Conservation (phyloP, 2,888 invertebrate genomes). For the Asteroscopus sphinx region DNA sequence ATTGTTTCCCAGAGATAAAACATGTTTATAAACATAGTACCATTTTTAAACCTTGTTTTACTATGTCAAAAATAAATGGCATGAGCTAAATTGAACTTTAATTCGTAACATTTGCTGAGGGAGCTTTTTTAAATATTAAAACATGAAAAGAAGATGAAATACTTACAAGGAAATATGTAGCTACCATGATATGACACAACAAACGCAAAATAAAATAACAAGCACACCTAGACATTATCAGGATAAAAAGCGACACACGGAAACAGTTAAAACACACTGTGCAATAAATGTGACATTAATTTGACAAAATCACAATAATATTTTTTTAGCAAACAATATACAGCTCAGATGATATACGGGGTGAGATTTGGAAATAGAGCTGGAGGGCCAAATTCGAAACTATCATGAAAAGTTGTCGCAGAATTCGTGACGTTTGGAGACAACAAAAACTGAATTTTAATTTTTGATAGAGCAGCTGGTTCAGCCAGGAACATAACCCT, state of each 20-base stretch:
- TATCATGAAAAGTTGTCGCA: too few relatives aligned
- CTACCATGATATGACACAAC: slow-evolving; percentile 61
- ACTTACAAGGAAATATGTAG: slow-evolving; percentile 20
- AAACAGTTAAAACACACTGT: slow-evolving; percentile 70
- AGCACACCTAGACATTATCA: slow-evolving; percentile 64
- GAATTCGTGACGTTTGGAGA: too few relatives aligned
- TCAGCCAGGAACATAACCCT: too few relatives aligned
- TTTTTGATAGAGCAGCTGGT: too few relatives aligned
- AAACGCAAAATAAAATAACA: slow-evolving; percentile 68
- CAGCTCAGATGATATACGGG: too few relatives aligned
- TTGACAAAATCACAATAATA: slow-evolving; percentile 24
- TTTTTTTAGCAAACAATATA: not conserved
- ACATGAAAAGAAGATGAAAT: slow-evolving; percentile 3
- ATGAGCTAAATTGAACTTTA: not conserved
- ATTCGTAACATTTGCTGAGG: slow-evolving; percentile 9
- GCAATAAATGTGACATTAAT: slow-evolving; percentile 50
- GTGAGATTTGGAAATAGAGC: too few relatives aligned
- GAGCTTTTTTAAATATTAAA: slow-evolving; percentile 18
- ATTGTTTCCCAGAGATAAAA: too few relatives aligned
- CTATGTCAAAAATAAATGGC: too few relatives aligned
- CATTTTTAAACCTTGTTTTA: too few relatives aligned
- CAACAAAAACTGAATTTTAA: too few relatives aligned
- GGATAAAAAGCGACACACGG: slow-evolving; percentile 78
- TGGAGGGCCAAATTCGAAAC: too few relatives aligned
- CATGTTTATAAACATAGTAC: too few relatives aligned